phyloP scores from a whole-genome alignment of 2,888 invertebrate species.

The Punctoribates punctum region DNA sequence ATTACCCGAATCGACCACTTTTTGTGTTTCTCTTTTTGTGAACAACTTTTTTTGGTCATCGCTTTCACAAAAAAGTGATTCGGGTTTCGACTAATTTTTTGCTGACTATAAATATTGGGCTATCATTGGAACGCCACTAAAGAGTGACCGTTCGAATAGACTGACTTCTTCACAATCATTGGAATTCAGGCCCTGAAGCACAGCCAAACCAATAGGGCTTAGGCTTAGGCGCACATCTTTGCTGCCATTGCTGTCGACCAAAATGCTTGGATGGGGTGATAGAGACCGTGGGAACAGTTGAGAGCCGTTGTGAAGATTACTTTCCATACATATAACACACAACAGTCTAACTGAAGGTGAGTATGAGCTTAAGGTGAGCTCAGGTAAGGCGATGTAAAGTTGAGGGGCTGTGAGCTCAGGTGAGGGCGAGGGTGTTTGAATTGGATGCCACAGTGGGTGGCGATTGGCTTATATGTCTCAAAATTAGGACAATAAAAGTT shows the following conservation, averaged over 20 bases:
- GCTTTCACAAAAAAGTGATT: background rate
- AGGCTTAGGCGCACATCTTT: background rate
- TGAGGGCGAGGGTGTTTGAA: constrained; percentile 38
- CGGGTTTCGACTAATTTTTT: background rate
- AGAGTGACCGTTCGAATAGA: constrained; percentile 27
- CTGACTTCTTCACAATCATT: constrained; percentile 30
- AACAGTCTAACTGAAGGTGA: background rate
- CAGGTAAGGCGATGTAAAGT: constrained; percentile 27
- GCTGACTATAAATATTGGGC: constrained; percentile 12
- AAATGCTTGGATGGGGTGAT: constrained; percentile 36
- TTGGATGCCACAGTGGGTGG: constrained; percentile 39
- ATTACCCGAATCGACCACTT: background rate
- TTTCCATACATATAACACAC: constrained; percentile 3
- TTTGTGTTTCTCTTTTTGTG: background rate
- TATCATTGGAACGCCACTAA: background rate
- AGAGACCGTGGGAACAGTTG: constrained; percentile 40
- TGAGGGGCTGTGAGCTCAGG: constrained; percentile 7
- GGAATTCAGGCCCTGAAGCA: constrained; percentile 37
- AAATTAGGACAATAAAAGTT: constrained; percentile 39
- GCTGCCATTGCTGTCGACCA: constrained; percentile 10
- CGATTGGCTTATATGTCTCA: constrained; percentile 34
- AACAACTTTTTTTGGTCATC: constrained; percentile 9
- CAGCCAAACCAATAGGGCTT: constrained; percentile 5
- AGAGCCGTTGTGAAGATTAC: constrained; percentile 5
- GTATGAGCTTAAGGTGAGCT: constrained; percentile 22